Evolutionary conservation across 2,888 invertebrate genomes (phyloP), one percentile per base, ranked within the genome.

Genomic region (Drosophila pegasa): DNA sequence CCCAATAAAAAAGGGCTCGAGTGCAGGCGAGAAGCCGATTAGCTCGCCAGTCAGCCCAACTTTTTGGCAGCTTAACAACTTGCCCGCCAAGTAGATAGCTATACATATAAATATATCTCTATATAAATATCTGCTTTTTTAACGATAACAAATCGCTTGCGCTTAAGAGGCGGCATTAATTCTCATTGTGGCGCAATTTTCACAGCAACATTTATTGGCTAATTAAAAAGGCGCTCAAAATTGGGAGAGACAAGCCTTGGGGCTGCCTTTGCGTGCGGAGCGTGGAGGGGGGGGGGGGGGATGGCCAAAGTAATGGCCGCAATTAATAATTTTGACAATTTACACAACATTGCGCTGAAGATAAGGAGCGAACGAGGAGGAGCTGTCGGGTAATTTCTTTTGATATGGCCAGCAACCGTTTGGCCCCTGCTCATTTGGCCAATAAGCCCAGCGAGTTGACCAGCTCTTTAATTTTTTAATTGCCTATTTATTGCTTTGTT

Each of bases 321-420:
- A 87, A 82, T 90, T 90, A 90, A 90, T 90, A 90, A 89, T 87
- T 88, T 83, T 80, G 90, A 89, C 84, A 86, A 88, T 90, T 89
- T 80, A 79, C 88, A 87, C 81, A 84, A 83, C 80, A 88, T 89
- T 89, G 76, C 58, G 63, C 73, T 29, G 43, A 64, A 66, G 78
- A 80, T 76, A 80, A 76, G 74, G 22, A 25, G 8, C 1, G 7
- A n/a, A 43, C 29, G 8, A 43, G 43, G n/a, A n/a, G 33, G 55
- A 51, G 50, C 25, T 22, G 56, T 47, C 25, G 16, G 37, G 10
- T 22, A 18, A 43, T 63, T 60, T 20, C 63, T 55, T 75, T 63
- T 75, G 73, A 75, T 67, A 72, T 61, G 10, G 27, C 33, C n/a
- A 33, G 18, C 51, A 47, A 35, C 47, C 12, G 16, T n/a, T 43